phyloP scores from a whole-genome alignment of 2,888 invertebrate species.

The Cactoblastis cactorum region DNA sequence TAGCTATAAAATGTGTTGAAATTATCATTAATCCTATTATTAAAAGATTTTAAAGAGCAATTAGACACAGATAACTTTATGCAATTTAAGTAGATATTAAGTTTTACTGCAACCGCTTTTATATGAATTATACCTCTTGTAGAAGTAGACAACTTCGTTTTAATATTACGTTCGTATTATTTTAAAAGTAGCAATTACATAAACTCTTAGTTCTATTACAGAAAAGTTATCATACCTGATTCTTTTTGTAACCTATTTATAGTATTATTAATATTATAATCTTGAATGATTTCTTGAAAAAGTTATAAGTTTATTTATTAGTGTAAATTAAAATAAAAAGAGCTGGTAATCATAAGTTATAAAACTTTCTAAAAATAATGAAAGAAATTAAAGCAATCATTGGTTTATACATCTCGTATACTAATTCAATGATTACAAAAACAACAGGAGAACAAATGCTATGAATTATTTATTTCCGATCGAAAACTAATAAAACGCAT shows the following conservation, averaged over 20 bases:
- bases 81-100: not conserved
- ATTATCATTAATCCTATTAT: not conserved
- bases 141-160: not conserved
- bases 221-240: too few relatives aligned
- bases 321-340: too few relatives aligned
- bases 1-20: not conserved
- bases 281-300: too few relatives aligned
- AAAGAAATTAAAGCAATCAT: conserved; percentile 11
- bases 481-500: conserved; percentile 14
- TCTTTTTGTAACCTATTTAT: too few relatives aligned
- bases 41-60: not conserved
- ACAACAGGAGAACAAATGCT: not conserved
- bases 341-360: too few relatives aligned
- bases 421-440: conserved; percentile 11
- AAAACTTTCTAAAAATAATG: conserved; percentile 11
- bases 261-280: too few relatives aligned
- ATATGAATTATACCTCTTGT: not conserved
- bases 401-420: not conserved
- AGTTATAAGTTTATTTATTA: too few relatives aligned
- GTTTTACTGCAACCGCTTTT: not conserved
- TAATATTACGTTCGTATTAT: not conserved
- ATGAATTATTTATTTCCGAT: conserved; percentile 12
- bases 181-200: too few relatives aligned
- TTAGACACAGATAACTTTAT: not conserved
- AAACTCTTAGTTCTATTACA: too few relatives aligned